Percentiles rank a stretch among this genome's conserved stretches.
Conservation (phyloP, 2,888 invertebrate species). For the Aelia acuminata region DNA sequence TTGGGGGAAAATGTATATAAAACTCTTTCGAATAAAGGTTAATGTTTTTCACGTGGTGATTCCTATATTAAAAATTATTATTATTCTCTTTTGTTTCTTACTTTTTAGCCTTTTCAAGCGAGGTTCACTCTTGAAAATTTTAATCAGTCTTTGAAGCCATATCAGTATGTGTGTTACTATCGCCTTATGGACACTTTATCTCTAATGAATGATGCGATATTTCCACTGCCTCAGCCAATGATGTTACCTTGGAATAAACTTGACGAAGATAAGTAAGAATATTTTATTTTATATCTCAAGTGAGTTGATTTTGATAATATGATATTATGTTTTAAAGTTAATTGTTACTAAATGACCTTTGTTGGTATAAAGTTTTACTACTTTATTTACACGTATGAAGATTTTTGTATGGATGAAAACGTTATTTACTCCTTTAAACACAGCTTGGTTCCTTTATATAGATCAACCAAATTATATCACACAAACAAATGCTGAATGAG, state of each 20-base stretch:
- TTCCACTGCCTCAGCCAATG: slow-evolving; percentile 12
- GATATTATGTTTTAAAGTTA: background rate
- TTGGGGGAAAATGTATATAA: background rate
- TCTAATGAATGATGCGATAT: slow-evolving; percentile 28
- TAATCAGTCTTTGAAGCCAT: slow-evolving; percentile 47
- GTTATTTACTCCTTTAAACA: too few relatives aligned
- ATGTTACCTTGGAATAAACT: slow-evolving; percentile 54
- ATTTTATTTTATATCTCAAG: background rate
- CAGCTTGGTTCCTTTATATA: too few relatives aligned
- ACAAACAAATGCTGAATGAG: too few relatives aligned
- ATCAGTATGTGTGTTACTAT: slow-evolving; percentile 14
- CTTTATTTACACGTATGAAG: too few relatives aligned
- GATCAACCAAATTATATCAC: too few relatives aligned
- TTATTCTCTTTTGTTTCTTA: background rate
- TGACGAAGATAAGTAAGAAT: slow-evolving; percentile 38
- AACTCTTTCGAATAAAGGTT: slow-evolving; percentile 27
- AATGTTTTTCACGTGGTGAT: background rate
- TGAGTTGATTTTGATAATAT: background rate
- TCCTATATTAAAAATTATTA: background rate
- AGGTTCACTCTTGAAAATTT: slow-evolving; percentile 45
- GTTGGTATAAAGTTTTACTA: too few relatives aligned
- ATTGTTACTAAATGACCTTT: background rate
- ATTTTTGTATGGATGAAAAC: too few relatives aligned
- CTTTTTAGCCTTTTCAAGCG: slow-evolving; percentile 40
- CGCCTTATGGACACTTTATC: background rate